Evolutionary conservation across 2,888 invertebrate genomes (phyloP), one percentile per base, ranked within the genome.

Genomic region (Zeuzera pyrina): DNA sequence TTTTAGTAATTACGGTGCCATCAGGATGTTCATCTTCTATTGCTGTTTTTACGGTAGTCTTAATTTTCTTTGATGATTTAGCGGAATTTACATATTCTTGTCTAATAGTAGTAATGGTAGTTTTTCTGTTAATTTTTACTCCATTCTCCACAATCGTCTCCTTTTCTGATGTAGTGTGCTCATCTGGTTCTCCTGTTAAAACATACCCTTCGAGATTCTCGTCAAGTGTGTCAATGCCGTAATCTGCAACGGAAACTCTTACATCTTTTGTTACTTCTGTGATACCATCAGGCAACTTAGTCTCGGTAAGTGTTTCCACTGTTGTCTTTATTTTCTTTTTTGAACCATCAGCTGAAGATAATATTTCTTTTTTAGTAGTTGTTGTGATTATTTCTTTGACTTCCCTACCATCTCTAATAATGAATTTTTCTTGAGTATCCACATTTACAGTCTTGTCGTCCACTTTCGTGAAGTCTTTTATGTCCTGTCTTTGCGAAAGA

Each of bases 201-300:
- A 35, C 43, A 37, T 55, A 78, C 1, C 67, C 74, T 30, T 45
- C 51, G 35, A 79, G 52, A 42, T 68, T 69, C 42, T 76, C 72
- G 29, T 67, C 67, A 37, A 72, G 48, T 3, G 54, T 43, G 39
- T 67, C 55, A 12, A 38, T 35, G 32, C 52, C 58, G 27, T 58
- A 57, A 46, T 83, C 78, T 15, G 69, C 57, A 19, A 84, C 47
- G n/a, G 64, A 66, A 23, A 83, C 63, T 45, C 71, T 74, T 0
- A 72, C 47, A 42, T 84, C 78, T 55, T 73, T 81, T 1, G 71
- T 71, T 2, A 78, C 54, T 69, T 83, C 78, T 22, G 66, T 70
- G 36, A 67, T 52, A 8, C 78, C 79, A 36, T 76, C 61, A 2
- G 77, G 62, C 31, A 64, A 55, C 30, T 50, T 60, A 12, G 70